Evolutionary conservation across 2,797 vertebrate species (phyloP).

Genomic region (Danio albolineatus): DNA sequence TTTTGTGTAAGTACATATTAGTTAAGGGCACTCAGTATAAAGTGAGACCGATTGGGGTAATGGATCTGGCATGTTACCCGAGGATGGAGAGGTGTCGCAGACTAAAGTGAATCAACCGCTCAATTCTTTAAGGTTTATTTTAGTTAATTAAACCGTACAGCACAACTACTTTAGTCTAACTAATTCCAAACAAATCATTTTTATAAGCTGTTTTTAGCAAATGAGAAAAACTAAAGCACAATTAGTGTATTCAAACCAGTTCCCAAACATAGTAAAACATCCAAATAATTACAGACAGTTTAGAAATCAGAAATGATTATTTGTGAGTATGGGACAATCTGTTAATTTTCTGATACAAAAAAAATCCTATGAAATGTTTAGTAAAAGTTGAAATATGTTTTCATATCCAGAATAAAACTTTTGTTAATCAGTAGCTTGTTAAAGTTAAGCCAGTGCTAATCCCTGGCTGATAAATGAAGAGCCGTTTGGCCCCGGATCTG

Average conservation of each 20-base stretch:
- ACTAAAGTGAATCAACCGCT: no score
- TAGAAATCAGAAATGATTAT: background rate
- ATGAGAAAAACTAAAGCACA: background rate
- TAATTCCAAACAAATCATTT: background rate
- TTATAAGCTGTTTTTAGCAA: no score
- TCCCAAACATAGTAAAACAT: background rate
- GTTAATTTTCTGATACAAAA: background rate
- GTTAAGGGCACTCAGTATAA: no score
- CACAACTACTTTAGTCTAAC: background rate
- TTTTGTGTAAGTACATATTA: no score
- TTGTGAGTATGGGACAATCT: background rate
- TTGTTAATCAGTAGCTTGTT: conserved; percentile 12
- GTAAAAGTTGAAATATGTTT: background rate
- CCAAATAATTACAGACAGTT: background rate
- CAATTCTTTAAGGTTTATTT: no score
- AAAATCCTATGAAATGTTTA: background rate
- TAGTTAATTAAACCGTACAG: background rate
- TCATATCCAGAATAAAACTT: background rate
- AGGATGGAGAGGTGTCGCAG: no score
- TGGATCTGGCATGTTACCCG: no score
- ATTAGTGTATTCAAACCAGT: no score
- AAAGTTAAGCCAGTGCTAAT: conserved; percentile 1
- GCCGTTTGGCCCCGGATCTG: conserved; percentile 9
- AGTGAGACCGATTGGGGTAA: no score
- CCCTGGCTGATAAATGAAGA: conserved; percentile 18